These are phyloP conservation scores for Pteruthius melanotis DNA, from an alignment of 2,113 vertebrate species.

Conservation along the genomic window DNA sequence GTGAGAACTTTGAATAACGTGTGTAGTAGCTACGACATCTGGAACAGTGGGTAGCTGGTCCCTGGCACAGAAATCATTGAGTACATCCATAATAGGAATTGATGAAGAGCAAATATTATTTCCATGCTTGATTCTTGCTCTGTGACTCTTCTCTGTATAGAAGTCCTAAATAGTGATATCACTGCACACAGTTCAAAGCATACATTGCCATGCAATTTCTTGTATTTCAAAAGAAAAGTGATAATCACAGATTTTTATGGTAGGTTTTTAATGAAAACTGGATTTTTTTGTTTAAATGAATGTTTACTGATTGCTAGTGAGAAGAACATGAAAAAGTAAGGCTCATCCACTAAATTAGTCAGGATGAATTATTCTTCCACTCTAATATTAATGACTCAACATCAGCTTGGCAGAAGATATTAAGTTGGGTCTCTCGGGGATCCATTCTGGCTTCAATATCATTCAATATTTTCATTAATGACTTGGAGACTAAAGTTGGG, in stretches of 20 bases:
- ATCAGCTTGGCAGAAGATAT: conserved; percentile 47
- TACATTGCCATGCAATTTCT: not conserved
- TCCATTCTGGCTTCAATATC: conserved; percentile 17
- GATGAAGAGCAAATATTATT: not conserved
- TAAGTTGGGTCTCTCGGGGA: conserved; percentile 30
- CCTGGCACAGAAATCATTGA: not conserved
- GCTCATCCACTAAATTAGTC: conserved; percentile 38
- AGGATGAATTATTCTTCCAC: conserved; percentile 23
- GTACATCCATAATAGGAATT: not conserved
- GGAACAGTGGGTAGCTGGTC: not conserved
- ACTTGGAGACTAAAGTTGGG: conserved; percentile 12
- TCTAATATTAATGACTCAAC: conserved; percentile 56
- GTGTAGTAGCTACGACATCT: not conserved
- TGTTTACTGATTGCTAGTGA: not conserved
- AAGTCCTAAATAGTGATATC: not conserved
- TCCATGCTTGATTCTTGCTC: not conserved
- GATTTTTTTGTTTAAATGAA: not conserved
- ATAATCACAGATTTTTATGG: not conserved
- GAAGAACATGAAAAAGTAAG: not conserved
- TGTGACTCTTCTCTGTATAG: not conserved
- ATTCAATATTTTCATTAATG: conserved; percentile 66
- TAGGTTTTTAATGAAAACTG: not conserved
- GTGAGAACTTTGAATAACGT: not conserved
- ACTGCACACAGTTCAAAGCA: not conserved
- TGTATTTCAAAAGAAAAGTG: not conserved